Evolutionary conservation across 2,888 invertebrate species (phyloP), one percentile per base, ranked within the genome.

Genomic region (Macrosiphum euphorbiae): DNA sequence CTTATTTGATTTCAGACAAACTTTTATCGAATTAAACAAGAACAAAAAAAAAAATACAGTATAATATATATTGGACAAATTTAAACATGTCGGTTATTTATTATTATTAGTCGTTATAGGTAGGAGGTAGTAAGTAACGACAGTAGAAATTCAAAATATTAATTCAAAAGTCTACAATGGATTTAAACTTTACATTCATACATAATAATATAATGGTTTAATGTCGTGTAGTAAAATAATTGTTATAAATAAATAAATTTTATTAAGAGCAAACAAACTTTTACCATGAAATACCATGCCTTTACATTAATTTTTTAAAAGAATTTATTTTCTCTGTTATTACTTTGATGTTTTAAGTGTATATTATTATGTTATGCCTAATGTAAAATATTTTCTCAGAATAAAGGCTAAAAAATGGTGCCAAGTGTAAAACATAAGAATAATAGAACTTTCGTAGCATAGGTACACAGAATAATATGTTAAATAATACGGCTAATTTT

Each of bases 1-100:
- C 67, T 90, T 78, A 90, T 90, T 90, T 35, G 90, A 90, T 52
- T 90, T 78, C 90, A 26, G 50, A 35, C 26, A 50, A 41, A 78
- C 78, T 52, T 61, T 87, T 86, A 47, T 47, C 86, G 78, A 78
- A 78, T 50, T 78, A 1, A 78, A 47, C 50, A 35, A 50, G 20
- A 50, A 44, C 24, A 41, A 85, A 52, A 50, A 28, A 47, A 28
- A 7, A n/a, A 55, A 50, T 26, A 41, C 13, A 47, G 11, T 35
- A 52, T n/a, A 47, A 35, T 88, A 89, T 50, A 26, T 52, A 41
- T 78, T 7, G 13, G 8, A 78, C 3, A 78, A 90, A 90, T 50
- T 88, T 44, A 16, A 50, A 87, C 87, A n/a, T 35, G 35, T 4
- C 7, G 86, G 5, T 86, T 47, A 47, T 86, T 78, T 44, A 78